phyloP scores from a whole-genome alignment of 1,140 invertebrate species.

The Cotesia glomerata region DNA sequence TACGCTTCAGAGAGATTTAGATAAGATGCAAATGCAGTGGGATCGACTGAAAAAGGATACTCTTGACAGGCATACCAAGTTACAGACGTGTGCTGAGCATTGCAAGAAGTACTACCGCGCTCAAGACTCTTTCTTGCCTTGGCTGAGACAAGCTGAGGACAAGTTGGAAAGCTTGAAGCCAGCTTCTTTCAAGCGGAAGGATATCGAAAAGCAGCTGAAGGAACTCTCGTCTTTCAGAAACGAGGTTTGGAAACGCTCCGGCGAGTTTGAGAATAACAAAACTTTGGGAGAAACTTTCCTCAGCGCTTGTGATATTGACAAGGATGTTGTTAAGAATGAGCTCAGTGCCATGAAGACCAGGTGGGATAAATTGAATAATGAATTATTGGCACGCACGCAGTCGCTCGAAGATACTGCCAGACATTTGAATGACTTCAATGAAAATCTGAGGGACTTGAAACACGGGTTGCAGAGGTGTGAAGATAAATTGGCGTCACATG shows the following conservation, averaged over 20 bases:
- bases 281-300: conserved; percentile 86
- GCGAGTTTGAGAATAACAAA: conserved; percentile 89
- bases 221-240: conserved; percentile 90
- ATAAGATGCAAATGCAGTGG: conserved; percentile 88
- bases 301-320: conserved; percentile 85
- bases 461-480: conserved; percentile 85
- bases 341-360: conserved; percentile 79
- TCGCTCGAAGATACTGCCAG: conserved; percentile 84
- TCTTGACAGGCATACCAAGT: conserved; percentile 80
- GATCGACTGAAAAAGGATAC: conserved; percentile 87
- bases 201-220: conserved; percentile 87
- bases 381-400: conserved; percentile 72
- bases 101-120: conserved; percentile 88
- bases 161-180: conserved; percentile 81
- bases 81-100: conserved; percentile 90
- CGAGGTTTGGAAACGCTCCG: conserved; percentile 90
- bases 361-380: conserved; percentile 91
- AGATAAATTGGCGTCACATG: conserved; percentile 83
- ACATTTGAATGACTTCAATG: conserved; percentile 83
- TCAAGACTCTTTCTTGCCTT: conserved; percentile 85
- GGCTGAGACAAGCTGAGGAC: conserved; percentile 86
- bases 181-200: conserved; percentile 81
- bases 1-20: conserved; percentile 74
- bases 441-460: conserved; percentile 82
- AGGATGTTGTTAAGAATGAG: conserved; percentile 85